Evolutionary conservation across 2,888 invertebrate genomes (phyloP).

Genomic region (Caenorhabditis plicata): DNA sequence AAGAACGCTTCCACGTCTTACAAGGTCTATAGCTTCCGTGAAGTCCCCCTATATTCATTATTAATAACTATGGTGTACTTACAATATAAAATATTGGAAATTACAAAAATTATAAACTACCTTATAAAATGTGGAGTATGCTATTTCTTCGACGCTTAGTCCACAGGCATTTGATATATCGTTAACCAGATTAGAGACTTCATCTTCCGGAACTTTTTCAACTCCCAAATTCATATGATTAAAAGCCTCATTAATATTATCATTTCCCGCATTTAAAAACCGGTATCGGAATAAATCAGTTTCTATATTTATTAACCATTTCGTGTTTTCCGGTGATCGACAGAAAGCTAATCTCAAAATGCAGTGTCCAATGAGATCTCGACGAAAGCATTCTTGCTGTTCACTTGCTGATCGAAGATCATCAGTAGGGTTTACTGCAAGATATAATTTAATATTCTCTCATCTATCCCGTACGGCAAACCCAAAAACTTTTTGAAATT

Average conservation of each 20-base stretch:
- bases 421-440: not conserved
- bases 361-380: conserved; percentile 88
- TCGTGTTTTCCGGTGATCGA: conserved; percentile 77
- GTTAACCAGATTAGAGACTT: conserved; percentile 7
- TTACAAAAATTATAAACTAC: conserved; percentile 3
- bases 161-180: conserved; percentile 6
- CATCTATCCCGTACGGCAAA: not conserved
- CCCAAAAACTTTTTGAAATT: conserved; percentile 3
- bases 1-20: conserved; percentile 79
- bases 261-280: conserved; percentile 12
- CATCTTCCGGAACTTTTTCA: conserved; percentile 10
- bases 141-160: not conserved
- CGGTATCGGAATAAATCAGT: conserved; percentile 75
- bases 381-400: conserved; percentile 21
- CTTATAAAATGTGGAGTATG: conserved; percentile 1
- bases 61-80: no score
- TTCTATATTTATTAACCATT: conserved; percentile 87
- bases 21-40: conserved; percentile 81
- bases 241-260: conserved; percentile 9
- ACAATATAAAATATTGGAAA: not conserved
- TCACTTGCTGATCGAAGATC: not conserved
- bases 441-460: not conserved
- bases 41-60: conserved; percentile 71
- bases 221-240: conserved; percentile 59
- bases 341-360: conserved; percentile 88